Percentiles rank a stretch among this genome's conserved stretches.
Evolutionary conservation across 2,797 vertebrate genomes (phyloP).

Genomic region (Falco biarmicus): DNA sequence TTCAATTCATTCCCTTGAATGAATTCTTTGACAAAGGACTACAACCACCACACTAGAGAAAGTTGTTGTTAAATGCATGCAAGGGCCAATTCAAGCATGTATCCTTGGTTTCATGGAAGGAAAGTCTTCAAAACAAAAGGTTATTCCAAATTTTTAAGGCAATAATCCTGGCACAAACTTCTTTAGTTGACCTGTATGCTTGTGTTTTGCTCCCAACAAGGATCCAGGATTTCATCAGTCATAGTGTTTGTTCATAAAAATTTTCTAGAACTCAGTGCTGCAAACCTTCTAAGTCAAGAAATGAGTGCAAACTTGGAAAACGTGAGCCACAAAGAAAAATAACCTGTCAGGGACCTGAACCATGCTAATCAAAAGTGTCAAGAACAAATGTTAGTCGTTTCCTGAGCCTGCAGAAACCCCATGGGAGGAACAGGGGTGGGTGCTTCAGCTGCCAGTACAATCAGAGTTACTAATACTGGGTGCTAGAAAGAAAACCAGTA

Average conservation of each 20-base stretch:
- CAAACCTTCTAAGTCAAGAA: background rate
- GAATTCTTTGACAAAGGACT: background rate
- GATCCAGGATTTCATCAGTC: background rate
- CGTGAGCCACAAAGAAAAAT: background rate
- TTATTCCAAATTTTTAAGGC: background rate
- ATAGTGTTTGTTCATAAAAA: background rate
- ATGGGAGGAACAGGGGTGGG: accelerated
- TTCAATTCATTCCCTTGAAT: background rate
- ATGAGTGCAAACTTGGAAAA: background rate
- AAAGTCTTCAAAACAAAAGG: background rate
- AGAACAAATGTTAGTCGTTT: accelerated
- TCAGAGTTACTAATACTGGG: background rate
- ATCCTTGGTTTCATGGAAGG: background rate
- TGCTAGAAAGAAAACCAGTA: background rate
- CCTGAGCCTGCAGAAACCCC: background rate
- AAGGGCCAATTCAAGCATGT: background rate
- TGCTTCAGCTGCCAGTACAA: background rate
- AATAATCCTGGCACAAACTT: background rate
- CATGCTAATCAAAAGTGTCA: too few relatives aligned
- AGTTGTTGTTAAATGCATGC: background rate
- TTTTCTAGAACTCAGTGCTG: background rate
- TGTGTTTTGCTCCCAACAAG: accelerated
- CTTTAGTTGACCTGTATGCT: background rate
- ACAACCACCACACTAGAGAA: background rate
- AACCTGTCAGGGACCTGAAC: background rate